Evolutionary conservation across 2,888 invertebrate species (phyloP).

Genomic region (Aphodius granarius): DNA sequence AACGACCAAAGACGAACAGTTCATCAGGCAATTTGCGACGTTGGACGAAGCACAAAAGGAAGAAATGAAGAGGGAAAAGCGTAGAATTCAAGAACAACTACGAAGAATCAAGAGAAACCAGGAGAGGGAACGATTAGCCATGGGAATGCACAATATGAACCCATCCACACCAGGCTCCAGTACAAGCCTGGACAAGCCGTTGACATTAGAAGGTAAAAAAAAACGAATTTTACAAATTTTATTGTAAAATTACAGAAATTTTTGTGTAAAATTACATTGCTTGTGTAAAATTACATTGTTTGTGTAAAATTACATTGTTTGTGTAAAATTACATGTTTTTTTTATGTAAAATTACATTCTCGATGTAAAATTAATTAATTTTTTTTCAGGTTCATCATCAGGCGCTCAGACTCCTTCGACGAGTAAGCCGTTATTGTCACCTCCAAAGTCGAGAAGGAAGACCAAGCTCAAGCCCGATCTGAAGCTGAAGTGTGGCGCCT

Average conservation of each 20-base stretch:
- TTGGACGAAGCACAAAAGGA: constrained; percentile 97
- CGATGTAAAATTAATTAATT: neutral
- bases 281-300: neutral
- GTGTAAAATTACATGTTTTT: too few species aligned
- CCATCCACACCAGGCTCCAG: constrained; percentile 16
- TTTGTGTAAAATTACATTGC: neutral
- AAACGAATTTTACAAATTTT: too few species aligned
- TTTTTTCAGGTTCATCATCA: constrained; percentile 38
- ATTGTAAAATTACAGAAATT: neutral
- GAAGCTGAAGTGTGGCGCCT: constrained; percentile 95
- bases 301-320: neutral
- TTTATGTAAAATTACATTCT: neutral
- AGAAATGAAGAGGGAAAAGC: constrained; percentile 96
- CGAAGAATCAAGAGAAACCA: constrained; percentile 94
- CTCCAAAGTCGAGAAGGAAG: constrained; percentile 68
- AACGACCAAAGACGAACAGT: constrained; percentile 92
- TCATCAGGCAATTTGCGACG: constrained; percentile 92
- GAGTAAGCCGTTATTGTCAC: constrained; percentile 50
- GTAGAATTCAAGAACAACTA: constrained; percentile 94
- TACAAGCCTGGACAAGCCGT: constrained; percentile 27
- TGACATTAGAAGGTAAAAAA: constrained; percentile 36
- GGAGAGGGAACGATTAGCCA: constrained; percentile 74
- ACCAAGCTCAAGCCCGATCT: constrained; percentile 87
- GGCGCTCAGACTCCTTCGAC: constrained; percentile 35
- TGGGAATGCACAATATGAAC: constrained; percentile 43